These are phyloP conservation scores for Pandemis heparana DNA, from an alignment of 2,888 invertebrate genomes.

Conservation along the genomic window DNA sequence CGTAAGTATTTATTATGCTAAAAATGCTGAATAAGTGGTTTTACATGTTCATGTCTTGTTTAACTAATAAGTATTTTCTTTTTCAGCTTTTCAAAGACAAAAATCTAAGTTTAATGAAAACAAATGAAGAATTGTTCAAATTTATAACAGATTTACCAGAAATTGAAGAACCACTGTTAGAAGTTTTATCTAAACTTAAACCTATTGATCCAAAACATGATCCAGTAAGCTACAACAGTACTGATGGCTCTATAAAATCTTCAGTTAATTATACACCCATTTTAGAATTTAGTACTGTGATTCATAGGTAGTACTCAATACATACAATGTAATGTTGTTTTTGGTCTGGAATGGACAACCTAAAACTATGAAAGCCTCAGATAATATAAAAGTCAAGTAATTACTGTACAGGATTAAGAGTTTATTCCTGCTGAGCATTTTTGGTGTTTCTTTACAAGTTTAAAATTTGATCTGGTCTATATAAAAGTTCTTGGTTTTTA, in stretches of 20 bases:
- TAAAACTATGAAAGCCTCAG: too few relatives aligned
- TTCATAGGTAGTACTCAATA: background rate
- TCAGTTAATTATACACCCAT: background rate
- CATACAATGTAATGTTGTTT: too few relatives aligned
- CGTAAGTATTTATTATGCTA: constrained; percentile 2
- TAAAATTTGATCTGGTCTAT: too few relatives aligned
- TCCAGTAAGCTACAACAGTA: background rate
- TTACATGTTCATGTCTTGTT: background rate
- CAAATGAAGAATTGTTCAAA: constrained; percentile 7
- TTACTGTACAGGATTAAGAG: too few relatives aligned
- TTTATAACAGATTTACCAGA: constrained; percentile 6
- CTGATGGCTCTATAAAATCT: background rate
- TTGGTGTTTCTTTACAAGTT: too few relatives aligned
- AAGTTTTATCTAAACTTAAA: background rate
- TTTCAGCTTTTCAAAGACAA: constrained; percentile 3
- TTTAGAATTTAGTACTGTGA: constrained; percentile 1
- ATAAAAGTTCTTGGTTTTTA: too few relatives aligned
- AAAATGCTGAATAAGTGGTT: background rate
- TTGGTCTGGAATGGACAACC: too few relatives aligned
- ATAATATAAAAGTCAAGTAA: too few relatives aligned
- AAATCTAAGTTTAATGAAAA: background rate
- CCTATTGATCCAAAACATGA: constrained; percentile 1
- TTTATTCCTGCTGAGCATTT: too few relatives aligned
- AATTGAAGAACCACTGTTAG: background rate
- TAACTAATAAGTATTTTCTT: background rate